Base-by-base conservation (phyloP, 1,140 invertebrate species). In the Zaprionus ghesquierei region DNA sequence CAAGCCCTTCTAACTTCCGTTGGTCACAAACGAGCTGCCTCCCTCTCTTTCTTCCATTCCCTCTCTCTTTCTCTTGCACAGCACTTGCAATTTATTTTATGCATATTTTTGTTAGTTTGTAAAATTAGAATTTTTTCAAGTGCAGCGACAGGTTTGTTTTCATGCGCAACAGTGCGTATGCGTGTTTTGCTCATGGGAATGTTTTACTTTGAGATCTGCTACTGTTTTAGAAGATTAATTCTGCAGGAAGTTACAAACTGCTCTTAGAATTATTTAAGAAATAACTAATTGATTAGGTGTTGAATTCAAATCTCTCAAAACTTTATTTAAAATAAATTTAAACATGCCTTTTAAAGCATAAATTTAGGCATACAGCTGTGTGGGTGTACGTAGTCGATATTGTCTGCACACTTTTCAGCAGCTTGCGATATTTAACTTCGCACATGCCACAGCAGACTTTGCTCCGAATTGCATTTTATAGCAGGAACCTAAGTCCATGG, bases 61-160 rank as follows among this genome's bases (percentile, higher is more conserved):
- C 25, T 27, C 38, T 6, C 41, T 27, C 38, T 53, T 22, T 41
- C 22, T 22, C n/a, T 23, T 10, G 8, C n/a, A 20, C 41, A 51
- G 46, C 73, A 53, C 35, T 74, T 33, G 69, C 77, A 77, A 71
- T 80, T 84, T 85, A 73, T 80, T 77, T 63, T 58, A 27, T 41
- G 44, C 20, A 59, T 77, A 65, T 84, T 85, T 84, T 85, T 84
- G 61, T 73, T 80, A 81, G 74, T 81, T 85, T 77, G 70, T 12
- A 68, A 77, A 85, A 81, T 86, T 77, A 74, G 59, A 77, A 61
- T 79, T 75, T 78, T n/a, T 33, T 49, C 27, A 31, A 55, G 23
- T 41, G 35, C 6, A 38, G 13, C 22, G 31, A 44, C 49, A 38
- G 27, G 53, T 50, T 55, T 77, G n/a, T 41, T 69, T 78, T 60